phyloP scores from a whole-genome alignment of 1,140 invertebrate species.

The Arctopsyche grandis region DNA sequence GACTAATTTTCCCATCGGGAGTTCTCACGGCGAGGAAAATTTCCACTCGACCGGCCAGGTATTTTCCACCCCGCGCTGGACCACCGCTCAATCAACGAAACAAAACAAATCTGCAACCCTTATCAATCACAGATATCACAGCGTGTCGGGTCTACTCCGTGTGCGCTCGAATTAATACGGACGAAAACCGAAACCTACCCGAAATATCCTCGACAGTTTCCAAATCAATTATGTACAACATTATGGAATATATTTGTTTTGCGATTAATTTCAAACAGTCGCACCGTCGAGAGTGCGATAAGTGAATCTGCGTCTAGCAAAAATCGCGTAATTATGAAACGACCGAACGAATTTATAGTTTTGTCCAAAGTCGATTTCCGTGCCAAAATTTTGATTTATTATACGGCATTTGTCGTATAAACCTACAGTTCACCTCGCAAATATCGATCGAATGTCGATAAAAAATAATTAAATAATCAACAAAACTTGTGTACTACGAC shows the following conservation, averaged over 20 bases:
- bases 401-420: conserved; percentile 15
- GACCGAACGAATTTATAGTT: neutral
- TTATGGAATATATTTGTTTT: neutral
- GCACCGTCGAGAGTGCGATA: neutral
- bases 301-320: neutral
- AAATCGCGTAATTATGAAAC: neutral
- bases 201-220: neutral
- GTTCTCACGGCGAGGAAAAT: neutral
- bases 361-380: neutral
- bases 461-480: too few relatives aligned
- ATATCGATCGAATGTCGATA: neutral
- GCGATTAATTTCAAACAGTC: neutral
- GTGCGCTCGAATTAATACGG: neutral
- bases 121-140: conserved; percentile 18
- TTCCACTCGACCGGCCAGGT: neutral
- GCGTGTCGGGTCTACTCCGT: neutral
- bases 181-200: neutral
- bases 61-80: neutral
- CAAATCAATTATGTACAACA: neutral
- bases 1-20: too few relatives aligned
- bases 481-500: too few relatives aligned
- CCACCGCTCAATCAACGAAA: conserved; percentile 7
- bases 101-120: conserved; percentile 18
- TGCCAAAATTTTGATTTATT: conserved; percentile 21
- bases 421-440: neutral